Evolutionary conservation across 1,140 invertebrate genomes (phyloP).

Genomic region (Mizuhopecten yessoensis): DNA sequence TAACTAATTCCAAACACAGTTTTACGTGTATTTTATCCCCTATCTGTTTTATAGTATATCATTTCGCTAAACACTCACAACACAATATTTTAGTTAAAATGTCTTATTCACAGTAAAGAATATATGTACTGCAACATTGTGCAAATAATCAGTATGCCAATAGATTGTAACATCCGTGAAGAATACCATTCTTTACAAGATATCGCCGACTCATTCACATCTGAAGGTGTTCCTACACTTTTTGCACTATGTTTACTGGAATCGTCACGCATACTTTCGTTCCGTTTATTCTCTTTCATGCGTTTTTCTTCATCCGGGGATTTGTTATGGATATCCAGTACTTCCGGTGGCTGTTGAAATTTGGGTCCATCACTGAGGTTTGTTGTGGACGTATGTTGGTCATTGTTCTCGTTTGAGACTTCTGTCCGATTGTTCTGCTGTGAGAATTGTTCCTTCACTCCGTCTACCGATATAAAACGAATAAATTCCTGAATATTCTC

Average conservation of each 20-base stretch:
- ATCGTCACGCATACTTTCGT: background rate
- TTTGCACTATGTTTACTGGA: background rate
- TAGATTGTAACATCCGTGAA: background rate
- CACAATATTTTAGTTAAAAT: no score
- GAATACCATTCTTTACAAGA: background rate
- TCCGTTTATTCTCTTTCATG: background rate
- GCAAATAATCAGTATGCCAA: background rate
- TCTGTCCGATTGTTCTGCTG: background rate
- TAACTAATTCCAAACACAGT: no score
- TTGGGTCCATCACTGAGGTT: background rate
- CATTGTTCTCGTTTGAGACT: background rate
- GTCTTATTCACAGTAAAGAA: background rate
- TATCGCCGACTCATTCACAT: background rate
- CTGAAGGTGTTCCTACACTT: background rate
- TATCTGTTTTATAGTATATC: no score
- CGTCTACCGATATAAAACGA: background rate
- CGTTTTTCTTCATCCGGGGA: background rate
- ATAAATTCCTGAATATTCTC: background rate
- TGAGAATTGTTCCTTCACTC: no score
- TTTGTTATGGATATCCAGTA: background rate
- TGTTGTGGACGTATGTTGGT: background rate
- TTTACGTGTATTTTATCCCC: no score
- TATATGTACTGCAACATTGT: background rate
- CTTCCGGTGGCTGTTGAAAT: background rate
- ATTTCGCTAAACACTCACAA: no score